phyloP scores from a whole-genome alignment of 53 echinoderm and acorn worm genomes.

The Echinometra lucunter region DNA sequence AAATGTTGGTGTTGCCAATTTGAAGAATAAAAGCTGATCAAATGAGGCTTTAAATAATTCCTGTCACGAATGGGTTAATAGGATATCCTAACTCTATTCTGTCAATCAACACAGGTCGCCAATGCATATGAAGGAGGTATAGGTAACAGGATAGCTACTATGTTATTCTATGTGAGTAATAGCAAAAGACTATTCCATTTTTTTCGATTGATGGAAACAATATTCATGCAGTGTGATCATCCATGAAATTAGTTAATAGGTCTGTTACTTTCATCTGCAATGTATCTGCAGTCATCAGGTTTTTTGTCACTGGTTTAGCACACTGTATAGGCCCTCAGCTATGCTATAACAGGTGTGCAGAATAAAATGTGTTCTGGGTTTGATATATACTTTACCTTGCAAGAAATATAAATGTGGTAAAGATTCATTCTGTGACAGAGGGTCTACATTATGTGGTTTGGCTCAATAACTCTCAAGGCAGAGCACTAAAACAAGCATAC shows the following conservation, averaged over 20 bases:
- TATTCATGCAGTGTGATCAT: not conserved
- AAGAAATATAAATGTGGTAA: not conserved
- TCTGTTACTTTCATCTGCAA: not conserved
- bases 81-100: not conserved
- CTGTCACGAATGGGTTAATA: no score
- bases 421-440: no score
- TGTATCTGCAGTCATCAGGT: not conserved
- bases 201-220: not conserved
- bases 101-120: not conserved
- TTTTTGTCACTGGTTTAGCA: not conserved
- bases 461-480: no score
- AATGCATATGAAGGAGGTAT: conserved; percentile 85
- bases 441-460: no score
- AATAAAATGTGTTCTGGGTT: not conserved
- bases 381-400: not conserved
- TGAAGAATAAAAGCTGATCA: no score
- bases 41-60: no score
- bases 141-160: conserved; percentile 96
- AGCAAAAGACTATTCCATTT: not conserved
- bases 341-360: not conserved
- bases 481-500: no score
- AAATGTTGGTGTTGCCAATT: no score
- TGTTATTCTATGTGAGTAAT: conserved; percentile 99
- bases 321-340: not conserved
- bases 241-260: not conserved